Percentiles rank a stretch among this genome's conserved stretches.
Conservation (phyloP, 2,113 vertebrate genomes). For the Oxygymnocypris stewartii region DNA sequence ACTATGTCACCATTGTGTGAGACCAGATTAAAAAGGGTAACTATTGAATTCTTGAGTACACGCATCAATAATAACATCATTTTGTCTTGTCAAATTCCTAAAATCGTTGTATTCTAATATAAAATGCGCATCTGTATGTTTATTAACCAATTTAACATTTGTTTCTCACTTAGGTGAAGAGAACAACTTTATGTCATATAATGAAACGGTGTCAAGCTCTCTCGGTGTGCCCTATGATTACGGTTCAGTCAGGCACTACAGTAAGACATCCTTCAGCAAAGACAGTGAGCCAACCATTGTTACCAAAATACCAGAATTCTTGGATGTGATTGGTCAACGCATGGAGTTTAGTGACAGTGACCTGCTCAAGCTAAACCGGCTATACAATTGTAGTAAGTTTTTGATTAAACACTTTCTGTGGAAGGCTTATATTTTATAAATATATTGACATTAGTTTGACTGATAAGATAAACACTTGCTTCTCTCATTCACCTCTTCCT, state of each 20-base stretch:
- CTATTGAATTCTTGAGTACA: background rate
- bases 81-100: background rate
- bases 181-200: slow-evolving; percentile 79
- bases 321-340: slow-evolving; percentile 87
- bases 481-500: background rate
- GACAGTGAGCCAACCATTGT: slow-evolving; percentile 84
- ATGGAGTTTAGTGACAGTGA: slow-evolving; percentile 94
- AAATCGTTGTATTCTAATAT: background rate
- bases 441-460: background rate
- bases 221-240: slow-evolving; percentile 90
- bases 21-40: slow-evolving; percentile 81
- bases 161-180: slow-evolving; percentile 72
- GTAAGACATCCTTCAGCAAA: slow-evolving; percentile 82
- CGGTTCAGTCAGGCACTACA: slow-evolving; percentile 89
- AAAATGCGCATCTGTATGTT: background rate
- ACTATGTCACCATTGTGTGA: slow-evolving; percentile 83
- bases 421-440: background rate
- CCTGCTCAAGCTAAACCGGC: slow-evolving; percentile 81
- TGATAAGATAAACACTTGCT: slow-evolving; percentile 3
- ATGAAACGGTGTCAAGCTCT: slow-evolving; percentile 73
- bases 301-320: slow-evolving; percentile 85
- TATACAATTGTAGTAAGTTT: slow-evolving; percentile 90
- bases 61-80: background rate
- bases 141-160: background rate
- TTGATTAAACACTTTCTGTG: background rate